Conservation (phyloP, 1,140 invertebrate species). For the Aphelenchoides avenae region DNA sequence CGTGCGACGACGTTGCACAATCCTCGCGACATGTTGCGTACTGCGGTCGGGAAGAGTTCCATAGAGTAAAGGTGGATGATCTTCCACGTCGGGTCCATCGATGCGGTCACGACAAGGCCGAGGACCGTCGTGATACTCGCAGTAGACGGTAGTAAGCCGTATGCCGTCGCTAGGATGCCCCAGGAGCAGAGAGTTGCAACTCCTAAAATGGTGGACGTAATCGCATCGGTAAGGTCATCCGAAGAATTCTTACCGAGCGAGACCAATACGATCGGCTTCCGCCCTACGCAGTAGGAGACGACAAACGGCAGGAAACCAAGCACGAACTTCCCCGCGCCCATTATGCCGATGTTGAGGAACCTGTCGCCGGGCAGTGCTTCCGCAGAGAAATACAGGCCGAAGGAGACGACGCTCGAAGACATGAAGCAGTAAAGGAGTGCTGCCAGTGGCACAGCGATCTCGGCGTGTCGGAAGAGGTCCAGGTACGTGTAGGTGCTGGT, state of each 20-base stretch:
- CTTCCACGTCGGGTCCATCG: constrained; percentile 48
- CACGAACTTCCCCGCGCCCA: constrained; percentile 43
- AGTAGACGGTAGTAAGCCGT: not conserved
- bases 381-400: constrained; percentile 54
- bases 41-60: constrained; percentile 43
- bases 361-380: constrained; percentile 51
- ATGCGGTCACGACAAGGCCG: constrained; percentile 34
- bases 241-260: constrained; percentile 8
- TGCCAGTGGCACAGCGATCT: constrained; percentile 30
- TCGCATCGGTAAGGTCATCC: constrained; percentile 2
- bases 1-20: constrained; percentile 35
- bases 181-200: constrained; percentile 33
- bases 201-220: constrained; percentile 7
- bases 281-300: constrained; percentile 30
- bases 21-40: constrained; percentile 42
- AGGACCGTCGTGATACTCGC: constrained; percentile 28
- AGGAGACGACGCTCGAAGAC: constrained; percentile 51
- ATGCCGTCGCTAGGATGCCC: constrained; percentile 16
- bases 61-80: constrained; percentile 46
- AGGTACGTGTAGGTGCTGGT: constrained; percentile 32
- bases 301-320: constrained; percentile 38
- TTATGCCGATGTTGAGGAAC: constrained; percentile 44
- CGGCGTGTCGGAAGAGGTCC: constrained; percentile 33
- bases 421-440: constrained; percentile 51
- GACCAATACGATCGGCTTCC: constrained; percentile 25